Conservation (phyloP, 2,797 vertebrate species). For the Rhabdophis nuchalis region DNA sequence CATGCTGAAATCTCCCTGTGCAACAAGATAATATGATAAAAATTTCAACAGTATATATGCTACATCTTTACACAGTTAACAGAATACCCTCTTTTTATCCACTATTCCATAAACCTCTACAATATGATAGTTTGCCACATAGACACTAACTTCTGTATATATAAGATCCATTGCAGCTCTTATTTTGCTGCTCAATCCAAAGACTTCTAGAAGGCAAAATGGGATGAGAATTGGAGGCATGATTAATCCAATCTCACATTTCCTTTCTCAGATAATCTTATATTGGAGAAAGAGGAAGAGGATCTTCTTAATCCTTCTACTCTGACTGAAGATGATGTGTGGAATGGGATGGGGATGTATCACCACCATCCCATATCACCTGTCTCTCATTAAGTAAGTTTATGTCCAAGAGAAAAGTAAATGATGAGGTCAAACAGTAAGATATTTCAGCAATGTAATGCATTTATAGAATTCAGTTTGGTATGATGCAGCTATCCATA, state of each 20-base stretch:
- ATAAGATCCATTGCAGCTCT: background rate
- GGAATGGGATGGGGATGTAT: background rate
- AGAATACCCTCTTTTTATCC: background rate
- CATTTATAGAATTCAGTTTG: background rate
- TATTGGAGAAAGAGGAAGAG: background rate
- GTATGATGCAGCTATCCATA: background rate
- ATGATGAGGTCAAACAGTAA: background rate
- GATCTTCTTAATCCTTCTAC: background rate
- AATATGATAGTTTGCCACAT: background rate
- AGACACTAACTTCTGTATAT: background rate
- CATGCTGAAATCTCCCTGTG: background rate
- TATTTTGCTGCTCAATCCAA: background rate
- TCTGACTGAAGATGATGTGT: background rate
- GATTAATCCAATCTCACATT: too few species aligned
- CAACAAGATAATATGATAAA: background rate
- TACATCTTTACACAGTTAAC: background rate
- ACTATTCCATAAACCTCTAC: background rate
- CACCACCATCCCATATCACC: background rate
- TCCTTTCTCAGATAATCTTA: background rate
- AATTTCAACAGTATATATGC: background rate
- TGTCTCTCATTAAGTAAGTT: background rate
- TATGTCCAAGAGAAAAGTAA: background rate
- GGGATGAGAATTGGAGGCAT: background rate
- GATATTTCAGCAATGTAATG: background rate
- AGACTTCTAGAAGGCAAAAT: background rate